phyloP scores from a whole-genome alignment of 2,797 vertebrate species.

The Melanotaenia pygmaea region DNA sequence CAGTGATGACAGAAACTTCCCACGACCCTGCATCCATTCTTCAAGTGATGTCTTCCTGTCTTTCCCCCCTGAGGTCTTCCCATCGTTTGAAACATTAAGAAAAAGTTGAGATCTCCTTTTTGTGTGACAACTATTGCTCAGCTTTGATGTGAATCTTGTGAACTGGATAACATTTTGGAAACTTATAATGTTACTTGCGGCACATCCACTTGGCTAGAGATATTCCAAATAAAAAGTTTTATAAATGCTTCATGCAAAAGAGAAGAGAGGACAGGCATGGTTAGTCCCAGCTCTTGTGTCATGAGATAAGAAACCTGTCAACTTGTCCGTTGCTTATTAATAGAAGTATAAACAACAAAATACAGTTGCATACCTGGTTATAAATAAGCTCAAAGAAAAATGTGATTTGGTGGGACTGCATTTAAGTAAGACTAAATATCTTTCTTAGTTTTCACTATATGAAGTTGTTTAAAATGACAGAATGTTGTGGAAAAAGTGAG shows the following conservation, averaged over 20 bases:
- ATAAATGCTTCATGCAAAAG: background rate
- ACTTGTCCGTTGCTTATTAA: background rate
- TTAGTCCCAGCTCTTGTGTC: background rate
- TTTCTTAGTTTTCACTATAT: no score
- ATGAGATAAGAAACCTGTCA: slow-evolving; percentile 7
- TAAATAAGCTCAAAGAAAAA: no score
- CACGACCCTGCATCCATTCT: slow-evolving; percentile 65
- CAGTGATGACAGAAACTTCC: slow-evolving; percentile 67
- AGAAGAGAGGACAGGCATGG: background rate
- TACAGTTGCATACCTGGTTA: no score
- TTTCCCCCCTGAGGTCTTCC: slow-evolving; percentile 41
- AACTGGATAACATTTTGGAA: slow-evolving; percentile 56
- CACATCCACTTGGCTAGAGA: slow-evolving; percentile 49
- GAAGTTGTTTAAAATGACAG: no score
- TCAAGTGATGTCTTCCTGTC: slow-evolving; percentile 51
- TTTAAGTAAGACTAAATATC: no score
- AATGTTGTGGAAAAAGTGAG: no score
- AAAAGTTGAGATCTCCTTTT: slow-evolving; percentile 29
- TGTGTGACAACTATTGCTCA: slow-evolving; percentile 52
- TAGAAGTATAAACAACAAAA: no score
- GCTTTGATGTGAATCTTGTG: slow-evolving; percentile 53
- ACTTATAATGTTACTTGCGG: slow-evolving; percentile 55
- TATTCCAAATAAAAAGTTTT: slow-evolving; percentile 33
- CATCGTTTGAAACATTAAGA: slow-evolving; percentile 37
- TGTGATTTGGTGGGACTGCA: no score